Base-by-base conservation (phyloP, 2,113 vertebrate genomes). In the Halcyon malimbica region DNA sequence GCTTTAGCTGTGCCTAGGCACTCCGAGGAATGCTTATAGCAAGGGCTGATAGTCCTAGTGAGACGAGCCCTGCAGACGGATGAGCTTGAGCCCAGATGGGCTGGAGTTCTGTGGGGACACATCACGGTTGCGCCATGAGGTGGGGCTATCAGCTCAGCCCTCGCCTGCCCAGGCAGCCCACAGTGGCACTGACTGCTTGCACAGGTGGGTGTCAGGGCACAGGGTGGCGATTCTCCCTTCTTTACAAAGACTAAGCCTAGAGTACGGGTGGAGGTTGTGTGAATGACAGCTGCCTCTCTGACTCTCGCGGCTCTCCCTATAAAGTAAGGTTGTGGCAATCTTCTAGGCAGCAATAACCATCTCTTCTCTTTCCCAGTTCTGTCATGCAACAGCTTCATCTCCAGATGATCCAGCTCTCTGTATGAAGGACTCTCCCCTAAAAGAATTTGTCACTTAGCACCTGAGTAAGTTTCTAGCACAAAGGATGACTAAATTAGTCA, bases 51-150 rank as follows among this genome's bases (percentile, higher is more conserved):
- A 2, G 25, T 57, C 11, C 10, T 33, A 33, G 14, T 0, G 15
- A 23, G 37, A 17, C 0, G 1, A 5, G n/a, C 14, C 6, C n/a
- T 15, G 33, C 35, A 10, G n/a, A 5, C 1, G 0, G 1, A 3
- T 1, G 2, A 51, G 33, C 26, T 33, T 4, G 10, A 53, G 16
- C 15, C 21, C 35, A 2, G 46, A 21, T 23, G 23, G 0, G 10
- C 23, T 26, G 74, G 24, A 11, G 54, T n/a, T 84, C 23, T 6
- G 6, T 1, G 21, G 53, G 41, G 53, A 79, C 23, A 9, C 31
- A 5, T 3, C 0, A 11, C 3, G 6, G 39, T 18, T 50, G 16
- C 1, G 13, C 87, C 68, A 23, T 19, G 3, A 83, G 94, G 51
- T 86, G 79, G 85, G 25, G 85, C 76, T 63, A 31, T 59, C 39